Base-by-base conservation (phyloP, 1,140 invertebrate genomes). In the Notospermus geniculatus region DNA sequence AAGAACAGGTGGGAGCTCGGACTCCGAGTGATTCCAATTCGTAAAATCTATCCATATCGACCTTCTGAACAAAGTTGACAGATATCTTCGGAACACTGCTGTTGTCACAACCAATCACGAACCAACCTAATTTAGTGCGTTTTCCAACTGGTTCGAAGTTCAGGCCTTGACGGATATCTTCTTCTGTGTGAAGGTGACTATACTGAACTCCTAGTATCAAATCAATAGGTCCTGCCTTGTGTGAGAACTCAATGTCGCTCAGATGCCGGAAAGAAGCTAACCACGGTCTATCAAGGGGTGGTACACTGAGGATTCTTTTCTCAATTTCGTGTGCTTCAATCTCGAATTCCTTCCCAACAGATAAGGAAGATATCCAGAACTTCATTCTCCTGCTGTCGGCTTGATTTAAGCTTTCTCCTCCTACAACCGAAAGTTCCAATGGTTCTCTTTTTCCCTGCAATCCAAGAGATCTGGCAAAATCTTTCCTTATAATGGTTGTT, bases 271-370 rank as follows among this genome's bases (percentile, higher is more conserved):
- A 54, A 28, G 53, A 28, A 4, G 17, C 5, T 27, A 54, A 54
- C 9, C 25, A 54, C 5, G 5, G 17, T 27, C 53, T 9, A 54
- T 54, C 25, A 9, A 54, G 30, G 2, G 17, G 23, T 54, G 53
- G 53, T n/a, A 54, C 53, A 19, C 25, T 25, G 17, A 54, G 2
- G 2, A 54, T 54, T 11, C 23, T 54, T 27, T 5, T 25, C 25
- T 54, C 53, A 2, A 54, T 13, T 27, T 54, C 53, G 30, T 54
- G 25, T 11, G 53, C 53, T 54, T 54, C 53, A 28, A 54, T 30
- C 9, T 25, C 25, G 19, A 28, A 30, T 28, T 54, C 53, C 25
- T 54, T 28, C n/a, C 17, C 53, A 9, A 23, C 53, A 54, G 17
- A 7, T 28, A 54, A 54, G 25, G 53, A 13, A 5, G 25, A 9